A percentile compares a stretch with the other conserved stretches of the same genome.
Conservation (phyloP, 2,888 invertebrate species). For the Metacarcinus magister region DNA sequence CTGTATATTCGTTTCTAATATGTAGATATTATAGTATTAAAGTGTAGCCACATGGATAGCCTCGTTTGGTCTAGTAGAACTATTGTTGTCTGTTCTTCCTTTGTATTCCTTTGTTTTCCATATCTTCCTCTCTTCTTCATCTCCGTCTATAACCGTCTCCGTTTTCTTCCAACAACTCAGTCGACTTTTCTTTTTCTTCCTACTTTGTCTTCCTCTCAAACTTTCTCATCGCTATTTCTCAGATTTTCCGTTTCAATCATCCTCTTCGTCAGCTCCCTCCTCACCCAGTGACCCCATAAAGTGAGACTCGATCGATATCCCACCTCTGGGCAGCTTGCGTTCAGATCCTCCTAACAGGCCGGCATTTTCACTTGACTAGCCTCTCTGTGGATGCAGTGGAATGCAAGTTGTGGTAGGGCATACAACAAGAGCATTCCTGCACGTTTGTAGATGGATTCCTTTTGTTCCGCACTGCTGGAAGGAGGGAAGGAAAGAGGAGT, state of each 20-base stretch:
- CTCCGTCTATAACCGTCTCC: background rate
- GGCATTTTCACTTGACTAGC: background rate
- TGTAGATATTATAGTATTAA: too few relatives aligned
- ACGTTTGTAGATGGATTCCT: background rate
- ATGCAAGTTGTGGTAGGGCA: background rate
- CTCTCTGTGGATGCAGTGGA: background rate
- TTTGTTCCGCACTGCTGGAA: background rate
- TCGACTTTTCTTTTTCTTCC: background rate
- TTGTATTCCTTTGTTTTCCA: too few relatives aligned
- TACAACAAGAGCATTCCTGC: background rate
- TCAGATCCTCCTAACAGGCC: constrained; percentile 26
- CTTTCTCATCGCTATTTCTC: background rate
- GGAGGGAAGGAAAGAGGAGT: background rate
- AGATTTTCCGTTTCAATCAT: background rate
- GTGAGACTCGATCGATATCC: background rate
- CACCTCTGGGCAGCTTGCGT: background rate
- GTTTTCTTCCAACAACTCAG: background rate
- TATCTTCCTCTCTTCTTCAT: background rate
- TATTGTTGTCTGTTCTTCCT: too few relatives aligned
- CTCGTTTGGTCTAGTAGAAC: too few relatives aligned
- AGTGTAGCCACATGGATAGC: too few relatives aligned
- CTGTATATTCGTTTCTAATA: too few relatives aligned
- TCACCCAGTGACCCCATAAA: background rate
- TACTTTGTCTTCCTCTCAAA: background rate
- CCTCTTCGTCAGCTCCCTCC: constrained; percentile 10